phyloP scores from a whole-genome alignment of 2,888 invertebrate genomes.

The Megalurothrips usitatus region DNA sequence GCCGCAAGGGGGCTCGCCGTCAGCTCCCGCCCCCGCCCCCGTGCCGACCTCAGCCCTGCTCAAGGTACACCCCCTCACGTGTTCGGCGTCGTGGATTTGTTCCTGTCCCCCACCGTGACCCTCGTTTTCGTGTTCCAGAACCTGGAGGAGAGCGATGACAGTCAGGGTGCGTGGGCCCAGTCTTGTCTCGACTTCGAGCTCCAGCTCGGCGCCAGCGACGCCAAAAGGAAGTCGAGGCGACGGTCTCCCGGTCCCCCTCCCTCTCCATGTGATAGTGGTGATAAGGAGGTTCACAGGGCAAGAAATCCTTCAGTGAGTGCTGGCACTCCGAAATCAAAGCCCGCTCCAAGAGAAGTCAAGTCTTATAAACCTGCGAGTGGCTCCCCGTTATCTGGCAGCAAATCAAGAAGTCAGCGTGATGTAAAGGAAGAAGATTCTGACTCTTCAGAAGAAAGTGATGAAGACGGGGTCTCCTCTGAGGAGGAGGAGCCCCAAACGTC shows the following conservation, averaged over 20 bases:
- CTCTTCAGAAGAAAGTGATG: neutral
- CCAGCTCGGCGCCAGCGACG: conserved; percentile 31
- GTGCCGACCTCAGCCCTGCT: neutral
- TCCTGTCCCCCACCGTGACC: no score
- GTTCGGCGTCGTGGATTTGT: no score
- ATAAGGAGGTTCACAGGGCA: neutral
- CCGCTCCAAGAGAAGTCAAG: neutral
- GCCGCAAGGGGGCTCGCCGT: neutral
- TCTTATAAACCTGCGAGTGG: neutral
- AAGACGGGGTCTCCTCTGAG: neutral
- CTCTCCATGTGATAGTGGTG: neutral
- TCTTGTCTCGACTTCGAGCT: conserved; percentile 25
- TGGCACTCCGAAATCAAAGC: neutral
- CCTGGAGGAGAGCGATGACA: neutral
- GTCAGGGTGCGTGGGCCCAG: neutral
- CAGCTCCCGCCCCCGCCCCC: neutral
- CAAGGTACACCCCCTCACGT: neutral
- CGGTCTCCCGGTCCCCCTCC: neutral
- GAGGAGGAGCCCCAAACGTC: no score
- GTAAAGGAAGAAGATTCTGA: neutral
- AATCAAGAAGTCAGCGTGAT: neutral
- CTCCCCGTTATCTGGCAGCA: neutral
- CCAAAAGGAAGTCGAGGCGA: neutral
- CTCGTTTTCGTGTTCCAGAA: neutral
- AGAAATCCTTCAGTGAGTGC: neutral